Base-by-base conservation (phyloP, 1,140 invertebrate species). In the Zaprionus ghesquierei region DNA sequence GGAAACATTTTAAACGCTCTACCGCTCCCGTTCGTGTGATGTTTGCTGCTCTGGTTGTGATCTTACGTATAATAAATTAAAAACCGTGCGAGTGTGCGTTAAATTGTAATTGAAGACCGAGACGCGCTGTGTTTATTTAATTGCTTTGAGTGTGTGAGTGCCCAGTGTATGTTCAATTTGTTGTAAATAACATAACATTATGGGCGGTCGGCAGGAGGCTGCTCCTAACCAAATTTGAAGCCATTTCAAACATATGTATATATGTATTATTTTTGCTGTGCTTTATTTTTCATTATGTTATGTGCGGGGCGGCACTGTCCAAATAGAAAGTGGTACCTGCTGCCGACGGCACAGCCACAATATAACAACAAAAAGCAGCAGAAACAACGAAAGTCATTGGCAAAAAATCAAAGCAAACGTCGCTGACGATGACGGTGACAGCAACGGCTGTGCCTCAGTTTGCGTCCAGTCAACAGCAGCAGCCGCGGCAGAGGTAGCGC, bases 401-500 rank as follows among this genome's bases (percentile, higher is more conserved):
- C 69, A 72, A 69, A 66, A 75, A 82, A 73, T 75, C 75, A 86
- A 86, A 86, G 70, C 79, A 60, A 65, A 75, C 79, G 73, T 76
- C 66, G 58, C 6, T 41, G 35, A 50, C 53, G 27, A 18, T 33
- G 55, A 50, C 53, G 27, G 23, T 33, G 55, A 66, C 62, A 60
- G 22, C n/a, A 18, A n/a, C 56, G 35, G 31, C 20, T 33, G 20
- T 12, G 69, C 51, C 53, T 58, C 69, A 56, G 51, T 71, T 29
- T 29, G 41, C 33, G 50, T 64, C 27, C 62, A 64, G 61, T 35
- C 29, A 64, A 33, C 33, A 10, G 27, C 13, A 3, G 15, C 5
- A 27, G 33, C 35, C 23, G 70, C 50, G 60, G 64, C 70, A 46
- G 41, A 22, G 41, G 41, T 12, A 18, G 38, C 38, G 63, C 56